Percentiles rank a stretch among this genome's conserved stretches.
phyloP scores from a whole-genome alignment of 2,888 invertebrate species.

The Parascotia fuliginaria region DNA sequence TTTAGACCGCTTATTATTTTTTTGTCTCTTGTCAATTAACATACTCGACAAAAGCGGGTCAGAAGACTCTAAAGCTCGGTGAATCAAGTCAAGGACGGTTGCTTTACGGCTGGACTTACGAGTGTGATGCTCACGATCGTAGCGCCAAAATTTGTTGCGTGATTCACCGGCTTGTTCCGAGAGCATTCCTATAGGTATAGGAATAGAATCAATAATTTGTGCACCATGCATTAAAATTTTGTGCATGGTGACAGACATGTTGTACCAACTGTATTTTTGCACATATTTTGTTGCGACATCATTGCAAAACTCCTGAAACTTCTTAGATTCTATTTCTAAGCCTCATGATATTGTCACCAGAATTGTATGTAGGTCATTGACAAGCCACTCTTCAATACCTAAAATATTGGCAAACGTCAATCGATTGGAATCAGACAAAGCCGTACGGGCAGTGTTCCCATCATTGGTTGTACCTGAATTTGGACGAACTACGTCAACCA shows the following conservation, averaged over 20 bases:
- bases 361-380: background rate
- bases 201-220: background rate
- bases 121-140: no score
- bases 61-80: no score
- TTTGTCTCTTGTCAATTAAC: no score
- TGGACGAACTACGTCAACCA: background rate
- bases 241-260: background rate
- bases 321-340: background rate
- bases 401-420: no score
- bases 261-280: background rate
- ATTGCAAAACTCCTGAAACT: background rate
- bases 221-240: background rate
- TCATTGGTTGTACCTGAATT: background rate
- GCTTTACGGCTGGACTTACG: no score
- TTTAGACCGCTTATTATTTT: no score
- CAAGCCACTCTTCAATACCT: no score
- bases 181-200: background rate
- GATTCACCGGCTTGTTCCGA: slow-evolving; percentile 3
- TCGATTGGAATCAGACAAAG: no score
- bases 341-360: background rate
- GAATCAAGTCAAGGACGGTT: no score
- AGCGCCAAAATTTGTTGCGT: slow-evolving; percentile 1
- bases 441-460: no score
- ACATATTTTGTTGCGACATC: background rate
- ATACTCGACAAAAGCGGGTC: no score